These are phyloP conservation scores for Notothenia coriiceps DNA, from an alignment of 2,113 vertebrate species.

Conservation along the genomic window DNA sequence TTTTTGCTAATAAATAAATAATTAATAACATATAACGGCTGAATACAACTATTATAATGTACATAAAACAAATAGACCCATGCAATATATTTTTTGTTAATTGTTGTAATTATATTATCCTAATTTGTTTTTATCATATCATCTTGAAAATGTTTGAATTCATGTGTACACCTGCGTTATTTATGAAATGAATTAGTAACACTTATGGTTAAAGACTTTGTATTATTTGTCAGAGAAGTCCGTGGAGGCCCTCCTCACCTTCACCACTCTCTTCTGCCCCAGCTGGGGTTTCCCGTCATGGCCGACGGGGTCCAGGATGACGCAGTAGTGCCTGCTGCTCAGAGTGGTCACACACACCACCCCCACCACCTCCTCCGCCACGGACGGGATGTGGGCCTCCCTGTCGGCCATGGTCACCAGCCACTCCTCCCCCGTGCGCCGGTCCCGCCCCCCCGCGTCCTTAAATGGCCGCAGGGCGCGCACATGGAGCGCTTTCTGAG, in stretches of 20 bases:
- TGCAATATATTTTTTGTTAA: no score
- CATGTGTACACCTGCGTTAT: no score
- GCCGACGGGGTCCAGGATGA: slow-evolving; percentile 89
- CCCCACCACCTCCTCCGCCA: slow-evolving; percentile 89
- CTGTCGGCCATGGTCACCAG: slow-evolving; percentile 88
- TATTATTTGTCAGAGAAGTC: no score
- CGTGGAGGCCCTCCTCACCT: slow-evolving; percentile 78
- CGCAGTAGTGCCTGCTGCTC: slow-evolving; percentile 89
- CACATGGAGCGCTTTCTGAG: slow-evolving; percentile 90
- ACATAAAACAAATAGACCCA: no score
- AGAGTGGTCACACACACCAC: slow-evolving; percentile 89
- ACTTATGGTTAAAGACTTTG: no score
- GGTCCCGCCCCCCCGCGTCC: slow-evolving; percentile 77
- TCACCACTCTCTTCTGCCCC: slow-evolving; percentile 90
- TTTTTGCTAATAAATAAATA: no score
- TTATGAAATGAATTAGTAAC: no score
- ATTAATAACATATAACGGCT: no score
- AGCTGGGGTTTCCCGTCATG: slow-evolving; percentile 89
- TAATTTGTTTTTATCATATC: no score
- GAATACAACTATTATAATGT: no score
- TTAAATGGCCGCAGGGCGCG: slow-evolving; percentile 87
- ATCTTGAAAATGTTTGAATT: no score
- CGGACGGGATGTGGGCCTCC: slow-evolving; percentile 90
- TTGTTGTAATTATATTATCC: no score
- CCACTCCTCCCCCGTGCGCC: slow-evolving; percentile 92